Conservation (phyloP, 2,888 invertebrate genomes). For the Eristalis arbustorum region DNA sequence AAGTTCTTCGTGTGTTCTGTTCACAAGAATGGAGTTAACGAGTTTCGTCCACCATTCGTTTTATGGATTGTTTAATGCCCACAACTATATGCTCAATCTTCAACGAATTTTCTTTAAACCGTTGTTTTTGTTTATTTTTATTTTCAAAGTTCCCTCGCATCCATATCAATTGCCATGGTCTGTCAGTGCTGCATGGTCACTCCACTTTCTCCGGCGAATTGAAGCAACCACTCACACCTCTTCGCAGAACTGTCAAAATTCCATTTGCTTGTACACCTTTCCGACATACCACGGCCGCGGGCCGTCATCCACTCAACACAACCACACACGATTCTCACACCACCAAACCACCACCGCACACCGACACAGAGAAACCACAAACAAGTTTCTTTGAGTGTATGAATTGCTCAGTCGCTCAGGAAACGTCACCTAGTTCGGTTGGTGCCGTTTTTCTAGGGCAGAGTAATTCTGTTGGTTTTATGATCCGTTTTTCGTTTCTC, state of each 20-base stretch:
- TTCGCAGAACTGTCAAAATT: conserved; percentile 22
- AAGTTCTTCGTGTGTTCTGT: no score
- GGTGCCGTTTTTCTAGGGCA: conserved; percentile 63
- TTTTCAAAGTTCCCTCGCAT: not conserved
- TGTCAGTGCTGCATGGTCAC: not conserved
- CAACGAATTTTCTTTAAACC: not conserved
- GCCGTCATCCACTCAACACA: not conserved
- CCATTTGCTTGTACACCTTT: not conserved
- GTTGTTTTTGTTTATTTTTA: no score
- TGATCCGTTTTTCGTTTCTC: not conserved
- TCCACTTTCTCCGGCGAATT: conserved; percentile 58
- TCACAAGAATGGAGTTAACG: no score
- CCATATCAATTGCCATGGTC: conserved; percentile 5
- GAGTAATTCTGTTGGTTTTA: conserved; percentile 8
- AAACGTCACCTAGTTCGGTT: conserved; percentile 67
- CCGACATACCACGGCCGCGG: not conserved
- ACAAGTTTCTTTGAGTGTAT: conserved; percentile 58
- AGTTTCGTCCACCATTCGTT: no score
- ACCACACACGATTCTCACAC: not conserved
- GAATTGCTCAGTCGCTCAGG: conserved; percentile 60
- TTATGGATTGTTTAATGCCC: no score
- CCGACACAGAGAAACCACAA: not conserved
- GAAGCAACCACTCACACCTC: conserved; percentile 19
- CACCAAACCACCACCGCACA: conserved; percentile 3
- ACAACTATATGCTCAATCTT: not conserved